Evolutionary conservation across 2,113 vertebrate genomes (phyloP).

Genomic region (Empidonax traillii): DNA sequence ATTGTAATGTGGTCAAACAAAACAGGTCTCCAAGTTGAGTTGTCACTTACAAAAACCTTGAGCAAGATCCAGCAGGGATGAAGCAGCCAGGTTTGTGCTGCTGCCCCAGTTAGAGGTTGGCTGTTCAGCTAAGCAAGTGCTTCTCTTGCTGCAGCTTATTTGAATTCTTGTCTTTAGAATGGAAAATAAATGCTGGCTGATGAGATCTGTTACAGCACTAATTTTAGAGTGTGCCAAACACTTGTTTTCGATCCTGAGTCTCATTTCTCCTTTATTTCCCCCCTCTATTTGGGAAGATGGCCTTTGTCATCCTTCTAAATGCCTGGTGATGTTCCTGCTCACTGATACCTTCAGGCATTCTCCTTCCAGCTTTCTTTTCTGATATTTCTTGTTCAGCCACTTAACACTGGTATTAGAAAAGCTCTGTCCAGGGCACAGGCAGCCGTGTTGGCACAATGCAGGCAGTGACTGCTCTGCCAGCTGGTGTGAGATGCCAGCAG

Average conservation of each 20-base stretch:
- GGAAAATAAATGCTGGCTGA: slow-evolving; percentile 46
- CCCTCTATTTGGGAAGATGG: not conserved
- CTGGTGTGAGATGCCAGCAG: not conserved
- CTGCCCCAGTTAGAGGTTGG: not conserved
- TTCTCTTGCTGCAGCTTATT: slow-evolving; percentile 29
- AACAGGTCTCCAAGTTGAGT: not conserved
- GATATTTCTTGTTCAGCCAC: not conserved
- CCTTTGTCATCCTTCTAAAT: not conserved
- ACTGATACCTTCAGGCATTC: not conserved
- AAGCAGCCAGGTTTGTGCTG: not conserved
- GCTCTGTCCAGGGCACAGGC: not conserved
- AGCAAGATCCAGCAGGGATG: not conserved
- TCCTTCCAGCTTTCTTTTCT: not conserved
- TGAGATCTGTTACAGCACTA: slow-evolving; percentile 48
- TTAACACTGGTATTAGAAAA: not conserved
- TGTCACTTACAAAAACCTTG: not conserved
- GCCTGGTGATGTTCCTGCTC: not conserved
- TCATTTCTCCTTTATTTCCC: not conserved
- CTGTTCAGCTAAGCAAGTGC: not conserved
- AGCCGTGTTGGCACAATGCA: not conserved
- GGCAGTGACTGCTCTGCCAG: not conserved
- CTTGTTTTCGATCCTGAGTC: not conserved
- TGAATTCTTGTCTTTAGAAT: slow-evolving; percentile 42
- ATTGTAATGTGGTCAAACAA: no score
- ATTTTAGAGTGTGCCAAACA: slow-evolving; percentile 48